Conservation (phyloP, 2,888 invertebrate genomes). For the Esperia sulphurella region DNA sequence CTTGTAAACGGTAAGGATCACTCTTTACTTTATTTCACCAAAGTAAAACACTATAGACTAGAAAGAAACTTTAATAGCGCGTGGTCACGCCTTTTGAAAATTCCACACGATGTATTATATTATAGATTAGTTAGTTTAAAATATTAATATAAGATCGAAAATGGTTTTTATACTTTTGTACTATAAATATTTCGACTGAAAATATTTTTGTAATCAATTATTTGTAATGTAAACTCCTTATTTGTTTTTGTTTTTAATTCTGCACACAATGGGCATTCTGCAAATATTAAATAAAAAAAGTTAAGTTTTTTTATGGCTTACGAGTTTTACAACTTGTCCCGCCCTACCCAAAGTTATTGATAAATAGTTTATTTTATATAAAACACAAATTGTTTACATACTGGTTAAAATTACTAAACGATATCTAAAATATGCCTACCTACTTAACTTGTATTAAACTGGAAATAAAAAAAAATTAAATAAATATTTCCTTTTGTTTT, state of each 20-base stretch:
- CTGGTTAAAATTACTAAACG: background rate
- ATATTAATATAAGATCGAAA: slow-evolving; percentile 10
- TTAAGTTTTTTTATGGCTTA: slow-evolving; percentile 1
- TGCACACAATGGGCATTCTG: slow-evolving; percentile 6
- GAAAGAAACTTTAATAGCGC: slow-evolving; percentile 31
- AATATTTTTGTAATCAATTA: slow-evolving; percentile 38
- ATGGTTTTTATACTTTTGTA: slow-evolving; percentile 35
- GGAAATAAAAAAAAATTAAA: slow-evolving; percentile 4
- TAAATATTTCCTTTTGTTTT: slow-evolving; percentile 1
- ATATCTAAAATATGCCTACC: slow-evolving; percentile 5
- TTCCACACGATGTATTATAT: slow-evolving; percentile 38
- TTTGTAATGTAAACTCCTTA: slow-evolving; percentile 22
- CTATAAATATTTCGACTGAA: slow-evolving; percentile 52
- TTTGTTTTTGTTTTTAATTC: slow-evolving; percentile 21
- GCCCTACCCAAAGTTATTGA: slow-evolving; percentile 17
- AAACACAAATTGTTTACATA: no score
- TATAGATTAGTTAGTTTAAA: slow-evolving; percentile 21
- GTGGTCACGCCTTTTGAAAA: slow-evolving; percentile 41
- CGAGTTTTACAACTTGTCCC: background rate
- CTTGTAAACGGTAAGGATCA: slow-evolving; percentile 64
- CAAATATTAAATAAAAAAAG: background rate
- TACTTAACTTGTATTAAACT: slow-evolving; percentile 13
- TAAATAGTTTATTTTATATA: no score
- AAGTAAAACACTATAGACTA: slow-evolving; percentile 8
- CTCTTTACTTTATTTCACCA: slow-evolving; percentile 74